Evolutionary conservation across 2,888 invertebrate species (phyloP).

Genomic region (Sarcophaga rosellei): DNA sequence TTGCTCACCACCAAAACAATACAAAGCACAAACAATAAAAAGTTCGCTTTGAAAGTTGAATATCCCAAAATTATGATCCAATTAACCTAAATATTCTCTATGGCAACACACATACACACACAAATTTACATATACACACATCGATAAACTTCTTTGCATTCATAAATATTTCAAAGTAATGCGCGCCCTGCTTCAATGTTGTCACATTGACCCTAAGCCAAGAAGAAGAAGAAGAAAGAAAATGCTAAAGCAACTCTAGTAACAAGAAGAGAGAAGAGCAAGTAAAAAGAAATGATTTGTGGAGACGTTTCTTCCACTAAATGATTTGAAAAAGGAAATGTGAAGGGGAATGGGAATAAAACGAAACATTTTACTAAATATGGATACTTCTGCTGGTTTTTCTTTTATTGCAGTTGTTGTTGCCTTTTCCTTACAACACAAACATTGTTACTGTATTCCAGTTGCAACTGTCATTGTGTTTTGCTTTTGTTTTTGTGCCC

Average conservation of each 20-base stretch:
- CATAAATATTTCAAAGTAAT: conserved; percentile 56
- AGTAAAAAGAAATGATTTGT: conserved; percentile 52
- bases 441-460: not conserved
- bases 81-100: conserved; percentile 39
- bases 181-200: conserved; percentile 42
- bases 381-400: conserved; percentile 19
- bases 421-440: not conserved
- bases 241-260: conserved; percentile 13
- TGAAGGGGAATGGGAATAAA: not conserved
- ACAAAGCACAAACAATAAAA: no score
- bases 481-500: conserved; percentile 48
- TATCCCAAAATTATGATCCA: conserved; percentile 33
- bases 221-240: not conserved
- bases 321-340: conserved; percentile 55
- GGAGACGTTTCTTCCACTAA: conserved; percentile 57
- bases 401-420: not conserved
- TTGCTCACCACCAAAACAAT: no score
- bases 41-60: not conserved
- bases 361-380: conserved; percentile 56
- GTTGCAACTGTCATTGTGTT: not conserved
- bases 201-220: conserved; percentile 53
- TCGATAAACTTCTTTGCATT: not conserved
- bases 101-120: conserved; percentile 17
- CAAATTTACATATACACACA: not conserved
- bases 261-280: conserved; percentile 5